Percentiles rank a stretch among this genome's conserved stretches.
These are phyloP conservation scores for Apodemus agrarius DNA, from an alignment of 2,797 vertebrate genomes.

Conservation along the genomic window DNA sequence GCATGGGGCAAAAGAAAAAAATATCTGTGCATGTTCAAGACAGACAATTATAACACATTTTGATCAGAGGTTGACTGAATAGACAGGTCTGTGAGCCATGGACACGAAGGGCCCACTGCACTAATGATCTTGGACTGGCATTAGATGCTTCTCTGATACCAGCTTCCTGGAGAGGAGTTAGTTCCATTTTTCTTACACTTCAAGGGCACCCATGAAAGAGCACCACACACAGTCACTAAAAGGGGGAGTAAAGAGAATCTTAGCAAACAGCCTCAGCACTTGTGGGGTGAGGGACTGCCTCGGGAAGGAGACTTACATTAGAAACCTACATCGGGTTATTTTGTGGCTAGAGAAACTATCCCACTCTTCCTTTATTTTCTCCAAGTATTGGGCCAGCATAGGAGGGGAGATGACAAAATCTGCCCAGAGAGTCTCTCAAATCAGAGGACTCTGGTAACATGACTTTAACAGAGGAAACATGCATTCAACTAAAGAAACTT, in stretches of 20 bases:
- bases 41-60: neutral
- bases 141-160: neutral
- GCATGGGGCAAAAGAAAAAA: neutral
- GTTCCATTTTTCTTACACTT: neutral
- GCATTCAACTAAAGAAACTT: neutral
- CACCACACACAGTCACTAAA: neutral
- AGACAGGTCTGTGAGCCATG: neutral
- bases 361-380: neutral
- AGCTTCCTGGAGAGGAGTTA: neutral
- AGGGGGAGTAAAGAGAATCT: neutral
- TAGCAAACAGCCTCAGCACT: neutral
- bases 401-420: neutral
- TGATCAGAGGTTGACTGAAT: neutral
- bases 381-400: neutral
- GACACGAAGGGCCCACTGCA: too few species aligned
- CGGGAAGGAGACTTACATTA: neutral
- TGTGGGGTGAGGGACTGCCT: neutral
- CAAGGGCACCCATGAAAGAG: accelerated
- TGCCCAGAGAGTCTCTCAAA: neutral
- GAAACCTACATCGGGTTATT: neutral
- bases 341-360: neutral
- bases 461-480: neutral
- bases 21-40: neutral
- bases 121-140: neutral
- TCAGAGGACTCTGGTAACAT: neutral